Evolutionary conservation across 2,113 vertebrate genomes (phyloP), one percentile per base, ranked within the genome.

Genomic region (Hemibagrus wyckioides): DNA sequence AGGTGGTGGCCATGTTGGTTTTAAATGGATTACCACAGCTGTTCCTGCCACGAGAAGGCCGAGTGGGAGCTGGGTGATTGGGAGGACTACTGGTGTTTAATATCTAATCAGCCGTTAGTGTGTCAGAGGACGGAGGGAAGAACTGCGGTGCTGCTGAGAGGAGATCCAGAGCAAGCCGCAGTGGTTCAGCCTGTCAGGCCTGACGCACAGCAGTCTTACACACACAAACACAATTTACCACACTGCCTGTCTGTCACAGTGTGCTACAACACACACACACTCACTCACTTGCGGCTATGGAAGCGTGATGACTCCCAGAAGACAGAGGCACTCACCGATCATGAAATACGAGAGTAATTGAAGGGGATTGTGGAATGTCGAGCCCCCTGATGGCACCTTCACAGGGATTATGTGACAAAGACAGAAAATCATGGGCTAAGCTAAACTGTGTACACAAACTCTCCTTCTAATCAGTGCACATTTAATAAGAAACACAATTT

Each of bases 11-110:
- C 80, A 82, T 81, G 71, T 88, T 79, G 81, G 80, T 75, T 86
- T 86, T 65, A 88, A 63, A 82, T 71, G 44, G 79, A 88, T 85
- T 90, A 86, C 54, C 77, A 83, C 84, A 88, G 89, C 87, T 88
- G 79, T 67, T 86, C 71, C 71, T 67, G 86, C 86, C 71, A 75
- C 67, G 41, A 87, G 83, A 44, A 76, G 82, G 69, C 52, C 59
- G 57, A 61, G 61, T 80, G 73, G 50, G 88, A 36, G 82, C 81
- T 57, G 48, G 44, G 79, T 79, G 80, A 83, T 69, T 86, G 30
- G 50, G 84, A 86, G 54, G 61, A 73, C 61, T 33, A 80, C 44
- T 67, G 71, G 86, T 80, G 71, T 88, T 88, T 83, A 85, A 80
- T 73, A 87, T 87, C 87, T 76, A 76, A 76, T 82, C 77, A 85